These are phyloP conservation scores for Aurelia coerulea DNA, from an alignment of 30 jellyfish, hydroid and myxozoan species.

Conservation along the genomic window DNA sequence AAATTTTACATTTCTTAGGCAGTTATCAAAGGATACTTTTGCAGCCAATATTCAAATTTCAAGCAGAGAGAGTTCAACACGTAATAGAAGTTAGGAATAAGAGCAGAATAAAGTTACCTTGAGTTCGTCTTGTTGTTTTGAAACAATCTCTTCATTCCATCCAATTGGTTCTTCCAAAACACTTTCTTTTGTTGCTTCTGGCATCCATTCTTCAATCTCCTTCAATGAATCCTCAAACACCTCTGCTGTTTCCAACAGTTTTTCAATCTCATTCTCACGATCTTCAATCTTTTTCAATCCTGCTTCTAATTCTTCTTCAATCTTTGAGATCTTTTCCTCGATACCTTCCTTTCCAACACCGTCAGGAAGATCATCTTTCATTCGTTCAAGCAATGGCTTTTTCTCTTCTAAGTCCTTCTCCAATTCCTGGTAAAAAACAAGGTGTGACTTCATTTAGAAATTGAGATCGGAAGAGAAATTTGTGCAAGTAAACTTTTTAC, in stretches of 20 bases:
- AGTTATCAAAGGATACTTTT: too few relatives aligned
- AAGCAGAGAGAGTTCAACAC: too few relatives aligned
- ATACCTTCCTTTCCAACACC: constrained; percentile 61
- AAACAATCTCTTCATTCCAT: constrained; percentile 59
- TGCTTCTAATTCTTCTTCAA: constrained; percentile 37
- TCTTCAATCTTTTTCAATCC: constrained; percentile 54
- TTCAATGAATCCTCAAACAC: constrained; percentile 63
- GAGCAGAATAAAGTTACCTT: constrained; percentile 39
- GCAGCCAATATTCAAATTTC: too few relatives aligned
- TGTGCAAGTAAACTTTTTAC: too few relatives aligned
- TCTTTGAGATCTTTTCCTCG: constrained; percentile 64
- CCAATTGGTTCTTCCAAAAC: constrained; percentile 66
- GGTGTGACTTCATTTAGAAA: too few relatives aligned
- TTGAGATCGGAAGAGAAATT: too few relatives aligned
- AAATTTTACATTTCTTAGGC: too few relatives aligned
- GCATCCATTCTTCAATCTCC: constrained; percentile 84
- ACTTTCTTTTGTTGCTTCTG: constrained; percentile 57
- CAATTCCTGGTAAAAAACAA: constrained; percentile 31
- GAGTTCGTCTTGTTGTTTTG: constrained; percentile 64
- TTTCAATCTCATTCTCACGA: constrained; percentile 55
- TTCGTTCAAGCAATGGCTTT: constrained; percentile 42
- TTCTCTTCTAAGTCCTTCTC: constrained; percentile 50
- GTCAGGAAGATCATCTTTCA: constrained; percentile 53
- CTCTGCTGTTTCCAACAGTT: constrained; percentile 57
- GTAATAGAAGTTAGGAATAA: too few relatives aligned